Evolutionary conservation across 1,140 invertebrate species (phyloP).

Genomic region (Vanessa tameamea): DNA sequence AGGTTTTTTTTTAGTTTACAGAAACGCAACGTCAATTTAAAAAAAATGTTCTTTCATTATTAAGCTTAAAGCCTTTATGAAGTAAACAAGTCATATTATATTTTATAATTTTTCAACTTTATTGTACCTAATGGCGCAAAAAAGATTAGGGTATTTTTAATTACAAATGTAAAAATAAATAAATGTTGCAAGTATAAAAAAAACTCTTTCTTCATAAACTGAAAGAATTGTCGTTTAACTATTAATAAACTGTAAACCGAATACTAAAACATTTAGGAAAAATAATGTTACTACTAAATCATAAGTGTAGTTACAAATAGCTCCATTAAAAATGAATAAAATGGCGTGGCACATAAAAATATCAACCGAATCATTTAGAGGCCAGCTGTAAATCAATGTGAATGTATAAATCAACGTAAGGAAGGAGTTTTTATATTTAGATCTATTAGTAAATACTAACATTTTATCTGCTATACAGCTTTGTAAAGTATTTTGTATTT

Average conservation of each 20-base stretch:
- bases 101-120: too few relatives aligned
- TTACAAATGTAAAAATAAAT: not conserved
- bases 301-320: conserved; percentile 31
- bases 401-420: conserved; percentile 26
- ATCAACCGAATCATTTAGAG: conserved; percentile 43
- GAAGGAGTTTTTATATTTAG: conserved; percentile 11
- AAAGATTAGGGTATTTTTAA: not conserved
- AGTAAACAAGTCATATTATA: too few relatives aligned
- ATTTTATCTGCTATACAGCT: not conserved
- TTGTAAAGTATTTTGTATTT: not conserved
- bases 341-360: conserved; percentile 38
- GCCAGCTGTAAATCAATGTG: conserved; percentile 31
- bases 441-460: conserved; percentile 1
- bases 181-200: not conserved
- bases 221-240: not conserved
- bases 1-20: conserved; percentile 6
- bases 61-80: too few relatives aligned
- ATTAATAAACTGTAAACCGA: conserved; percentile 15
- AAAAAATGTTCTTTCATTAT: too few relatives aligned
- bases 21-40: not conserved
- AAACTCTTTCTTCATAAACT: not conserved
- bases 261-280: conserved; percentile 15
- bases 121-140: not conserved
- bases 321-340: conserved; percentile 29
- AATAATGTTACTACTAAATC: conserved; percentile 27